Conservation (phyloP, 2,113 vertebrate species). For the Haplochromis burtoni region DNA sequence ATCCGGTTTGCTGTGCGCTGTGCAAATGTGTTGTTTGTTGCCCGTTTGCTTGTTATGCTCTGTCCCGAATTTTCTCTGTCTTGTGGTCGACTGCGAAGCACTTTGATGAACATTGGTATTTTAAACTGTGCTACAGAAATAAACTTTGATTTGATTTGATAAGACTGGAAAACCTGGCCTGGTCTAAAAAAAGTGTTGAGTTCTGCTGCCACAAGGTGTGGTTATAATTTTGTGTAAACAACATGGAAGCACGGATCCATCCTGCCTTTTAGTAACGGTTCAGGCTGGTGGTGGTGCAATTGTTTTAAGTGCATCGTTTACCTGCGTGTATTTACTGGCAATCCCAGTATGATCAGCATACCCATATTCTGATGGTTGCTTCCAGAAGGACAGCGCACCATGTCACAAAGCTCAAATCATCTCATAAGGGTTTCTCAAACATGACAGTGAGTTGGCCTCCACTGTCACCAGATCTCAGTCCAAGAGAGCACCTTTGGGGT, state of each 20-base stretch:
- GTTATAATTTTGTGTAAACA: neutral
- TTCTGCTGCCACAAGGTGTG: neutral
- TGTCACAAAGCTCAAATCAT: neutral
- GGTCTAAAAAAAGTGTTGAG: neutral
- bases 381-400: neutral
- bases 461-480: neutral
- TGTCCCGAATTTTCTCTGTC: neutral
- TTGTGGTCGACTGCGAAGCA: neutral
- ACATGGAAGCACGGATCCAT: neutral
- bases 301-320: neutral
- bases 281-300: neutral
- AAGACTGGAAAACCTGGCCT: neutral
- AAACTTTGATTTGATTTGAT: neutral
- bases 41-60: neutral
- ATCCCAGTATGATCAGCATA: neutral
- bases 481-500: neutral
- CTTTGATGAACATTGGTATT: neutral
- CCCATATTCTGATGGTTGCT: neutral
- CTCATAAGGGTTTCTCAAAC: neutral
- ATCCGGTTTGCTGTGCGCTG: neutral
- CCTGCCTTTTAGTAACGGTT: neutral
- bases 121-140: neutral
- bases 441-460: neutral
- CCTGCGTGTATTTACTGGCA: accelerated
- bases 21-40: neutral